Conservation (phyloP, 2,113 vertebrate species). For the Acrocephalus arundinaceus region DNA sequence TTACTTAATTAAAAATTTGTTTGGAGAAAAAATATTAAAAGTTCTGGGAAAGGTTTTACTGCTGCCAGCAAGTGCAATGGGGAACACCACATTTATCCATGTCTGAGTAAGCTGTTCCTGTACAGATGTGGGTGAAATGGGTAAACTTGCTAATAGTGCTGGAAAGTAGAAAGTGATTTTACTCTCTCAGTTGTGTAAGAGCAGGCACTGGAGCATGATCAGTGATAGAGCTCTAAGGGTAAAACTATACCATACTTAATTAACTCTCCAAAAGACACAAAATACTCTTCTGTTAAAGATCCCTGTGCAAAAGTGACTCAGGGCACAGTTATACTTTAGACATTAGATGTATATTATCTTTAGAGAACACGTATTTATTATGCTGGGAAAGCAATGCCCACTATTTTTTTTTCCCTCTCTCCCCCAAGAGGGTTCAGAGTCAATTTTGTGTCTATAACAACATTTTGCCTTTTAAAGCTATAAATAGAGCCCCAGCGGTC, state of each 20-base stretch:
- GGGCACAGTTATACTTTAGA: background rate
- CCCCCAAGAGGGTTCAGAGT: background rate
- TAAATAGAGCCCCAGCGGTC: background rate
- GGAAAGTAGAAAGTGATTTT: background rate
- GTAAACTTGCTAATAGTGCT: background rate
- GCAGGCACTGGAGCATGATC: background rate
- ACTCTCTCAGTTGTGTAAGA: background rate
- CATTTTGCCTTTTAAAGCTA: slow-evolving; percentile 29
- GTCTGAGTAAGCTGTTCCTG: background rate
- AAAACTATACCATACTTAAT: background rate
- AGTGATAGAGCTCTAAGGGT: background rate
- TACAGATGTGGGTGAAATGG: background rate
- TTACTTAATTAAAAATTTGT: background rate
- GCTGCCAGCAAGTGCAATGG: background rate
- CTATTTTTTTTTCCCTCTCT: rapidly evolving
- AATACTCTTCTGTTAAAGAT: background rate
- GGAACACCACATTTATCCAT: rapidly evolving
- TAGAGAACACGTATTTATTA: background rate
- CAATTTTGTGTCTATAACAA: background rate
- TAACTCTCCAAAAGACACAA: background rate
- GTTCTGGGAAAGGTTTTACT: background rate
- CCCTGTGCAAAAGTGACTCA: background rate
- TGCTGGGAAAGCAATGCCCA: background rate
- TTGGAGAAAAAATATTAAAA: background rate
- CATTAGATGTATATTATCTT: background rate